phyloP scores from a whole-genome alignment of 1,140 invertebrate species.

The Ooceraea biroi region DNA sequence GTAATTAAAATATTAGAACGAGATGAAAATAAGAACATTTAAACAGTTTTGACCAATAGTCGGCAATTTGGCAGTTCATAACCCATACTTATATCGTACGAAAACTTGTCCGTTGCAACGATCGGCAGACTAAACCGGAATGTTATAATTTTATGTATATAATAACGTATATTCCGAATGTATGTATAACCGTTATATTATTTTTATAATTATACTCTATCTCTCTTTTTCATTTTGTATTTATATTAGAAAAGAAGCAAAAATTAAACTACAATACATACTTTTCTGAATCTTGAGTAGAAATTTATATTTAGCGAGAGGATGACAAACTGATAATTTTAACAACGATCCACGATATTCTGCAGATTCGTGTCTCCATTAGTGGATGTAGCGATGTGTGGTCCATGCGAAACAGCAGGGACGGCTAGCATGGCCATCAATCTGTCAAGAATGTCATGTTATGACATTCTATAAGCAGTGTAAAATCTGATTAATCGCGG shows the following conservation, averaged over 20 bases:
- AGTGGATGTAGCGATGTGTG: constrained; percentile 66
- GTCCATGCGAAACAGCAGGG: constrained; percentile 68
- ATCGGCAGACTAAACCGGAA: constrained; percentile 12
- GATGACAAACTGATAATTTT: not conserved
- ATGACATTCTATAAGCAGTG: constrained; percentile 82
- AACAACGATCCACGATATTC: constrained; percentile 71
- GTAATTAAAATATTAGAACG: constrained; percentile 81
- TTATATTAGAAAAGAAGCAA: not conserved
- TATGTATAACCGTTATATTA: too few species aligned
- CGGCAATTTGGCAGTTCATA: constrained; percentile 73
- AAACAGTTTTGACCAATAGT: constrained; percentile 67
- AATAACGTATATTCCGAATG: too few species aligned
- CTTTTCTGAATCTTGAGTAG: not conserved
- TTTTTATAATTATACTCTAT: too few species aligned
- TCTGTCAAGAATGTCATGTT: constrained; percentile 79
- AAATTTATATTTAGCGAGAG: not conserved
- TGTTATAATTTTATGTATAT: constrained; percentile 16
- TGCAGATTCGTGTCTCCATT: constrained; percentile 76
- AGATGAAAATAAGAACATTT: constrained; percentile 65
- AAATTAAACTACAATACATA: not conserved
- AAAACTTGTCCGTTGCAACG: constrained; percentile 1
- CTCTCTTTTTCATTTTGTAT: too few species aligned
- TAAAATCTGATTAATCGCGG: constrained; percentile 76
- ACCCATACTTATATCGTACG: constrained; percentile 76
- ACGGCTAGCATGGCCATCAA: constrained; percentile 75